phyloP scores from a whole-genome alignment of 2,888 invertebrate genomes.

The Mimumesa dahlbomi region DNA sequence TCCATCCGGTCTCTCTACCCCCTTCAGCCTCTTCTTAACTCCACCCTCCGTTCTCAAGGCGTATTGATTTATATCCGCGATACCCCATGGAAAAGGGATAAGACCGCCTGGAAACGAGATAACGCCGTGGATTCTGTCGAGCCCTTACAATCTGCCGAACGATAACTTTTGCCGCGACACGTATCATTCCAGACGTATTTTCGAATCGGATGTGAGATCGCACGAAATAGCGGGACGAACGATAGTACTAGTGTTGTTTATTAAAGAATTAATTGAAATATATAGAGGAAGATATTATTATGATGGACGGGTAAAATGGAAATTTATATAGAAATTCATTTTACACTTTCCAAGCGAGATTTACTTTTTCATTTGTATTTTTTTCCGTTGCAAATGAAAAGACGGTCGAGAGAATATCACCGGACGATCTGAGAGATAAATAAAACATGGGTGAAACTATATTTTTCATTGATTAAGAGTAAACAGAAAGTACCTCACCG shows the following conservation, averaged over 20 bases:
- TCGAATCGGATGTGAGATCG: conserved; percentile 10
- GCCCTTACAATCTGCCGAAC: conserved; percentile 43
- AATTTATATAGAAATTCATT: too few species aligned
- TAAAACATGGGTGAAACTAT: not conserved
- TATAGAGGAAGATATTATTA: too few species aligned
- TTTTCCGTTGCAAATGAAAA: too few species aligned
- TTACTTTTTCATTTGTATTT: too few species aligned
- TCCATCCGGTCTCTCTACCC: conserved; percentile 1
- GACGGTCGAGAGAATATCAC: not conserved
- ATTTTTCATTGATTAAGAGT: not conserved
- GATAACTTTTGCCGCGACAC: conserved; percentile 36
- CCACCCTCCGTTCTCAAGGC: conserved; percentile 38
- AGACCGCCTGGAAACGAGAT: conserved; percentile 53
- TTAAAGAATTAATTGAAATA: too few species aligned
- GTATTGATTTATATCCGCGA: conserved; percentile 69
- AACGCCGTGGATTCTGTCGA: conserved; percentile 51
- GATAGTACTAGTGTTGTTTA: not conserved
- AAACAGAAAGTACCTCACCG: conserved; percentile 2
- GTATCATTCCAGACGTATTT: not conserved
- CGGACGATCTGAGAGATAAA: too few species aligned
- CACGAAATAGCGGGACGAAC: not conserved
- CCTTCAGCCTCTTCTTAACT: not conserved
- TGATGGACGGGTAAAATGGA: too few species aligned
- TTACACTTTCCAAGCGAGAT: too few species aligned
- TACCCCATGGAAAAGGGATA: conserved; percentile 55